A percentile compares a stretch with the other conserved stretches of the same genome.
Conservation (phyloP, 2,797 vertebrate species). For the Sebastes reedi region DNA sequence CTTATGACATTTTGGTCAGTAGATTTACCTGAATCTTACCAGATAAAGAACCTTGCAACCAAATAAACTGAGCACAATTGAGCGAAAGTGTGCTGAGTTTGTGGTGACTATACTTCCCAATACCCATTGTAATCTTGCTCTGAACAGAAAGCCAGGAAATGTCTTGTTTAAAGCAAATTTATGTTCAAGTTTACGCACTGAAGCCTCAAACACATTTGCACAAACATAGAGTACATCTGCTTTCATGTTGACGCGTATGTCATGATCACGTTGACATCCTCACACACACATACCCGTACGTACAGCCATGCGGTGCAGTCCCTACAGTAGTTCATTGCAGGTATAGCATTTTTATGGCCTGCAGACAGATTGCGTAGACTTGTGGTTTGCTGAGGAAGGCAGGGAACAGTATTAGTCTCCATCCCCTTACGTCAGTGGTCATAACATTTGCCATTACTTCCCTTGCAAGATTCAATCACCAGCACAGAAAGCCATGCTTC, state of each 20-base stretch:
- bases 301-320: background rate
- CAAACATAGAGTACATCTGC: background rate
- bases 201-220: background rate
- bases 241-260: background rate
- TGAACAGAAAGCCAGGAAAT: background rate
- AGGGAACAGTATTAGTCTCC: conserved; percentile 65
- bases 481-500: conserved; percentile 73
- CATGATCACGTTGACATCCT: conserved; percentile 28
- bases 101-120: background rate
- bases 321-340: conserved; percentile 40
- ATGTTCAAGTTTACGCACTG: background rate
- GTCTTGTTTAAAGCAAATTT: no score
- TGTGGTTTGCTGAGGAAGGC: conserved; percentile 64
- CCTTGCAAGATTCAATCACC: conserved; percentile 77
- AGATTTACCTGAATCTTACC: background rate
- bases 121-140: background rate
- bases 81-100: background rate
- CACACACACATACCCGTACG: background rate
- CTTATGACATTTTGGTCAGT: background rate
- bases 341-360: conserved; percentile 50
- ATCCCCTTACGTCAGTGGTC: conserved; percentile 75
- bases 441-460: conserved; percentile 78
- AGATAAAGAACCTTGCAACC: background rate
- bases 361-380: conserved; percentile 60
- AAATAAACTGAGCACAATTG: background rate